Conservation (phyloP, 2,113 vertebrate genomes). For the Channa maculata region DNA sequence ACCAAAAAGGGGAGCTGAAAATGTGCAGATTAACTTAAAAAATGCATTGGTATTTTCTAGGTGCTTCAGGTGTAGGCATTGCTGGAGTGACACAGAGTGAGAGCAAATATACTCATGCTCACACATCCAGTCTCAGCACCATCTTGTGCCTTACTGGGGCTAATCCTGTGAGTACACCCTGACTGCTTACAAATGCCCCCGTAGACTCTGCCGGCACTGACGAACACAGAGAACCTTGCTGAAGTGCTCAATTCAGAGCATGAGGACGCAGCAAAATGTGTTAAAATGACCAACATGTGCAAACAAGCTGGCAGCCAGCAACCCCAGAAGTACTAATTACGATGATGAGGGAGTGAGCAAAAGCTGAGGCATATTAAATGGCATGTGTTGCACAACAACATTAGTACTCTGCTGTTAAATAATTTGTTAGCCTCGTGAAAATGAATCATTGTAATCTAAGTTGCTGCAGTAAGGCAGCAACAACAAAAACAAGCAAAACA, state of each 20-base stretch:
- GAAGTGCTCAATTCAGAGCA: slow-evolving; percentile 40
- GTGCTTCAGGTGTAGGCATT: slow-evolving; percentile 33
- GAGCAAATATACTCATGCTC: slow-evolving; percentile 39
- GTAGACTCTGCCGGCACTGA: slow-evolving; percentile 12
- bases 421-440: slow-evolving; percentile 5
- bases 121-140: slow-evolving; percentile 39
- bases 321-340: slow-evolving; percentile 56
- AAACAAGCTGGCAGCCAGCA: slow-evolving; percentile 51
- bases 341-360: slow-evolving; percentile 46
- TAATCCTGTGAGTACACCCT: slow-evolving; percentile 62
- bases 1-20: slow-evolving; percentile 28
- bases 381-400: slow-evolving; percentile 35
- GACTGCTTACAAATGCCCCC: slow-evolving; percentile 58
- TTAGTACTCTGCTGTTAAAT: slow-evolving; percentile 26
- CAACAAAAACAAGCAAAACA: not conserved
- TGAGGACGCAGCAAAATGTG: slow-evolving; percentile 35
- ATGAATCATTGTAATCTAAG: not conserved
- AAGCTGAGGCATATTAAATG: slow-evolving; percentile 42
- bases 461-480: not conserved
- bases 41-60: slow-evolving; percentile 14
- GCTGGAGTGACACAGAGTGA: slow-evolving; percentile 4
- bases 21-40: slow-evolving; percentile 48
- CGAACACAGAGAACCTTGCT: slow-evolving; percentile 30
- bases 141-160: slow-evolving; percentile 54
- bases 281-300: slow-evolving; percentile 46